Conservation (phyloP, 2,797 vertebrate genomes). For the Sphaeramia orbicularis region DNA sequence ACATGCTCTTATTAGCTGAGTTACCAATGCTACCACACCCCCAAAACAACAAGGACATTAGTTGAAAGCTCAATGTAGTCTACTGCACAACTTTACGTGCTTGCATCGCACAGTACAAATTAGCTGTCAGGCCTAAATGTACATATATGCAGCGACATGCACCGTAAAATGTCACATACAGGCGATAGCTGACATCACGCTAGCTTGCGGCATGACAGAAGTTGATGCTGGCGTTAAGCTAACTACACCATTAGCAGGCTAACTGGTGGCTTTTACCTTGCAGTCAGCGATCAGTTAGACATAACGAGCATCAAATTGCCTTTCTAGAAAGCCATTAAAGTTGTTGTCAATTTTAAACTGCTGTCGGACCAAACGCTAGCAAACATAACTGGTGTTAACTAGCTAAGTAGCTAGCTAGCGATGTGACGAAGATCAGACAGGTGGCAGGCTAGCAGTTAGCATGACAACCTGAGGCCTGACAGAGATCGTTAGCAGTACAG, state of each 20-base stretch:
- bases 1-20: constrained; percentile 18
- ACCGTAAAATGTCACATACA: neutral
- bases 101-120: neutral
- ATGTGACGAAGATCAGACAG: constrained; percentile 72
- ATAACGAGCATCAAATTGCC: neutral
- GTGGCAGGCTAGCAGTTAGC: constrained; percentile 73
- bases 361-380: neutral
- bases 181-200: constrained; percentile 25
- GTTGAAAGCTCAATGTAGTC: neutral
- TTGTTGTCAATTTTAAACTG: neutral
- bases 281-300: neutral
- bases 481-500: neutral
- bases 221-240: constrained; percentile 30
- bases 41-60: constrained; percentile 6
- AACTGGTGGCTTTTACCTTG: neutral
- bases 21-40: constrained; percentile 21
- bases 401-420: constrained; percentile 18
- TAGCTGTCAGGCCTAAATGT: neutral
- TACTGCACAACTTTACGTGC: neutral
- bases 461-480: constrained; percentile 53
- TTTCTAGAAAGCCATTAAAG: too few relatives aligned
- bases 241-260: constrained; percentile 37
- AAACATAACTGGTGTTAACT: neutral
- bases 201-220: constrained; percentile 58
- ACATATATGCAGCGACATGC: neutral